Base-by-base conservation (phyloP, 2,113 vertebrate species). In the Solea senegalensis region DNA sequence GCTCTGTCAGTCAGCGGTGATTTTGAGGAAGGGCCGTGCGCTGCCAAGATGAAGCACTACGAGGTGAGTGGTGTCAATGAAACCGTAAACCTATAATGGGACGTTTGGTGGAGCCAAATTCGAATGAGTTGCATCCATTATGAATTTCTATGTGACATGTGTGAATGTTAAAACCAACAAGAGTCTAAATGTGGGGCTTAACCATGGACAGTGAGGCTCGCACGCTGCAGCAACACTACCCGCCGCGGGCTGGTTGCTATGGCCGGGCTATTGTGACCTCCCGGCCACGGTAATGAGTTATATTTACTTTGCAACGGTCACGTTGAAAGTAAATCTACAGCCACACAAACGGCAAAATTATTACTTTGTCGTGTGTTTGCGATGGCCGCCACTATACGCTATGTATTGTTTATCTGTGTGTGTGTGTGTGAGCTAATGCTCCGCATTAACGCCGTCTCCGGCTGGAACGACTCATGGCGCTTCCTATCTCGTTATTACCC, bases 31-130 rank as follows among this genome's bases (percentile, higher is more conserved):
- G 84, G 66, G 77, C 60, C 70, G 70, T 69, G n/a, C 70, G 72
- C 82, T 87, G 87, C 63, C 76, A 89, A 88, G 83, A 95, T 95
- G 94, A 95, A 95, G 93, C 94, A 95, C 83, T 94, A 93, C 92
- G 94, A 95, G 93, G 94, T 95, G 73, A 93, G 91, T 63, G 13
- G 44, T 68, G 49, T 78, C 39, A 12, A 5, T 82, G 59, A 68
- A 86, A 80, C 64, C 74, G 27, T 39, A 71, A 79, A 72, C 45
- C 49, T 0, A 75, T 26, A 74, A 78, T 79, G 67, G 68, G 39
- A 7, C 26, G 3, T 11, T 21, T 34, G 0, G n/a, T 41, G 11
- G 2, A 15, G 11, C 0, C 43, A 14, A 0, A 27, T 57, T 76
- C 39, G 1, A 34, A 65, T 63, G 5, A 5, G 3, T 44, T 1